Conservation (phyloP, 2,797 vertebrate genomes). For the Podarcis siculus region DNA sequence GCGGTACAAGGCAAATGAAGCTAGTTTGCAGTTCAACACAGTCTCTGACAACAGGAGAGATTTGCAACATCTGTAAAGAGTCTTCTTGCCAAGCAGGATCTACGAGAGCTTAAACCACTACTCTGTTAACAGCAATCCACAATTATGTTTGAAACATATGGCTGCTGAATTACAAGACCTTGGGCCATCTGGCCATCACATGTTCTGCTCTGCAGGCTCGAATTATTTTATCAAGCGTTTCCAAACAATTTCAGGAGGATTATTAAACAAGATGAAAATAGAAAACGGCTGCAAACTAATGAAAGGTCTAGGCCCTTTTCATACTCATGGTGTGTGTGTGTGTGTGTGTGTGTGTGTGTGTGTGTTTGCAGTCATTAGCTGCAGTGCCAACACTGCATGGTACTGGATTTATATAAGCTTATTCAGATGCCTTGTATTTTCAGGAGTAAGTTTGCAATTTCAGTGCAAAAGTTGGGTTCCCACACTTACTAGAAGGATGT, state of each 20-base stretch:
- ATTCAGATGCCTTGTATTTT: constrained; percentile 30
- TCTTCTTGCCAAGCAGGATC: constrained; percentile 26
- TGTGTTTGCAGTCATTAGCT: not conserved
- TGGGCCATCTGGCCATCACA: constrained; percentile 62
- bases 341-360: not conserved
- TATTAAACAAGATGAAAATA: constrained; percentile 27
- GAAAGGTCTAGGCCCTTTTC: not conserved
- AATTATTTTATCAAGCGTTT: constrained; percentile 49
- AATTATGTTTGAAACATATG: constrained; percentile 48
- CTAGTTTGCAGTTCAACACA: not conserved
- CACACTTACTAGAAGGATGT: not conserved
- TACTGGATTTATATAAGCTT: constrained; percentile 9
- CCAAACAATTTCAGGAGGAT: constrained; percentile 34
- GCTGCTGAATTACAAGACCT: constrained; percentile 25
- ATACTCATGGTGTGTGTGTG: not conserved
- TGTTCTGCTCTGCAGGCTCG: constrained; percentile 35
- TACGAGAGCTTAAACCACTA: constrained; percentile 30
- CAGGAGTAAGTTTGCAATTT: constrained; percentile 2
- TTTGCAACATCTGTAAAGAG: constrained; percentile 44
- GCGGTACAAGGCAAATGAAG: not conserved
- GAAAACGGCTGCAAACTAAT: constrained; percentile 5
- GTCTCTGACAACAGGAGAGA: not conserved
- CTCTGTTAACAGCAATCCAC: constrained; percentile 41
- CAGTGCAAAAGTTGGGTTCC: not conserved
- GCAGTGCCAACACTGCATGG: not conserved